Conservation (phyloP, 2,888 invertebrate genomes). For the Chrysopilus asiliformis region DNA sequence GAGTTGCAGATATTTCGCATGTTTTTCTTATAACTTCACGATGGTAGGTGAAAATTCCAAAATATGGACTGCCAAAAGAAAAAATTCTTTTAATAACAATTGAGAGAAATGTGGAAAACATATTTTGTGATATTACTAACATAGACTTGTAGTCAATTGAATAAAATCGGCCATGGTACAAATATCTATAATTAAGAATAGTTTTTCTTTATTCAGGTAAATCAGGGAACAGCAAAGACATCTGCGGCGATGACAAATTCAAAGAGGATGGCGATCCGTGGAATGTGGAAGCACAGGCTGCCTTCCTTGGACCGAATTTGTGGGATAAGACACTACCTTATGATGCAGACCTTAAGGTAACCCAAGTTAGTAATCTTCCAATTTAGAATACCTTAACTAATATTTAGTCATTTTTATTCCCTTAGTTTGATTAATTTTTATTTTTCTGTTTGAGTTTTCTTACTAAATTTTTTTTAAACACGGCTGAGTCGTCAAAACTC, state of each 20-base stretch:
- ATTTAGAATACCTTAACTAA: constrained; percentile 10
- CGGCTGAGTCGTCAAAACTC: no score
- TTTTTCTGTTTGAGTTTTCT: not conserved
- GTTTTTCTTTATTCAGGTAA: constrained; percentile 42
- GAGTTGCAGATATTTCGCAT: no score
- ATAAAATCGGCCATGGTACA: constrained; percentile 11
- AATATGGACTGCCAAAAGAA: no score
- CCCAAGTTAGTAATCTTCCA: constrained; percentile 45
- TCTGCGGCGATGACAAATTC: constrained; percentile 43
- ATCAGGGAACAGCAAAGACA: constrained; percentile 38
- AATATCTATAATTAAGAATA: constrained; percentile 19
- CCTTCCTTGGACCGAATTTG: constrained; percentile 88
- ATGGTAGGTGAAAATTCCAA: no score
- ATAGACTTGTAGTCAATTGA: no score
- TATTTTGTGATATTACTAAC: no score
- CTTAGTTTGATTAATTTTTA: not conserved
- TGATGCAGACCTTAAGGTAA: constrained; percentile 92
- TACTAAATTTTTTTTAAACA: no score
- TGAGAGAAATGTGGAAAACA: no score
- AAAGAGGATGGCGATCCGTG: constrained; percentile 78
- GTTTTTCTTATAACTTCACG: no score
- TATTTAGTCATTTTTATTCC: constrained; percentile 4
- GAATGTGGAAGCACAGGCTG: constrained; percentile 85
- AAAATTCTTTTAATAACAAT: no score
- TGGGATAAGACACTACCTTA: constrained; percentile 91